Conservation (phyloP, 2,797 vertebrate genomes). For the Mormyrops attenuatus region DNA sequence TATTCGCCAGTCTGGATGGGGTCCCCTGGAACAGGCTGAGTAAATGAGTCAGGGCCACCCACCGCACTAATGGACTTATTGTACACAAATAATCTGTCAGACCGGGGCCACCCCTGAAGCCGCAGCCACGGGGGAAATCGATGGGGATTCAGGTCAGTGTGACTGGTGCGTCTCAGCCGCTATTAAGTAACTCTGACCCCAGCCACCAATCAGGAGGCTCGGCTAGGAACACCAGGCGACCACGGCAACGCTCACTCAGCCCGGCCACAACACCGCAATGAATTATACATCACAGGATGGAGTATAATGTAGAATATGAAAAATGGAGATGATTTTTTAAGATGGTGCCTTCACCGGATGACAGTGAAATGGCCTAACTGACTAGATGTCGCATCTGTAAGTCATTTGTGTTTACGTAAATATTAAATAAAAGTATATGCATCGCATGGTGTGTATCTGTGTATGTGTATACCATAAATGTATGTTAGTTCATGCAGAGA, state of each 20-base stretch:
- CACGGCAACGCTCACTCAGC: not conserved
- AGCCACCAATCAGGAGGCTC: not conserved
- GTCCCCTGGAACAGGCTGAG: not conserved
- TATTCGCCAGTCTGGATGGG: not conserved
- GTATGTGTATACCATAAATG: not conserved
- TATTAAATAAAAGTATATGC: not conserved
- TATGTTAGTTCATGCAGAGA: not conserved
- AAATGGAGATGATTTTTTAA: not conserved
- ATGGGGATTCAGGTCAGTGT: not conserved
- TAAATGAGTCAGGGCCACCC: not conserved
- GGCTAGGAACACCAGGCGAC: not conserved
- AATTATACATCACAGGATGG: not conserved
- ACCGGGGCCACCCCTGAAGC: not conserved
- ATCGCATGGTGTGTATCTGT: not conserved
- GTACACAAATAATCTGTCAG: slow-evolving; percentile 12
- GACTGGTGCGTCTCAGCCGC: not conserved
- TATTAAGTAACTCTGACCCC: not conserved
- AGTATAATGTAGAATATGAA: not conserved
- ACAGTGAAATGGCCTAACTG: not conserved
- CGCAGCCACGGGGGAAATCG: not conserved
- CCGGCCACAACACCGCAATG: not conserved
- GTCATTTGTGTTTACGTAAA: not conserved
- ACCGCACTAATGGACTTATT: not conserved
- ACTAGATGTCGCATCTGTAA: not conserved
- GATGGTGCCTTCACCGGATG: not conserved